Base-by-base conservation (phyloP, 2,797 vertebrate genomes). In the Petrocephalus sullivani region DNA sequence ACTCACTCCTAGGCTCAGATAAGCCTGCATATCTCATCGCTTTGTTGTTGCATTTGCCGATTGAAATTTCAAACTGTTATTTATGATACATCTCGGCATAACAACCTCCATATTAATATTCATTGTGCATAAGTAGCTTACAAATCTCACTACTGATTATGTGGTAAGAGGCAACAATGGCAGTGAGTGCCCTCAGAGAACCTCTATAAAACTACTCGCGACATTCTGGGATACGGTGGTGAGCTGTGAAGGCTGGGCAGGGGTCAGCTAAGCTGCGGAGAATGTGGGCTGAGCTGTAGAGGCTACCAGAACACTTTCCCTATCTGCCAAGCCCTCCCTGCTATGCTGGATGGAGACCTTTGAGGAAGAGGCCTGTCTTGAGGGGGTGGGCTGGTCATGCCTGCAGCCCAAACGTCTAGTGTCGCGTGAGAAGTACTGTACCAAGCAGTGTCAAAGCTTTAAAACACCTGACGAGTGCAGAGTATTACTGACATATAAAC, bases 61-160 rank as follows among this genome's bases (percentile, higher is more conserved):
- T 58, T 56, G 84, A 56, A 56, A 53, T 85, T 85, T 85, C 51
- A 53, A 33, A 85, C 23, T 53, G 37, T 57, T 85, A 85, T 85
- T 85, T 85, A 85, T 85, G 53, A 58, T 58, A 85, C 84, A 28
- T 33, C 53, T 58, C 28, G 14, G 19, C 28, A 41, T 85, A 85
- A 58, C 84, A 85, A 37, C 53, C 53, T 83, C 49, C 54, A 16
- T 53, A 85, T 85, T 56, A 85, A 85, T 57, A 85, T 58, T 58
- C 84, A 85, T 58, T 57, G 84, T 19, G 54, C 53, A 58, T 85
- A 56, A 56, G 54, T 85, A 54, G 81, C 81, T 83, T 49, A 54
- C 46, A 51, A 54, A 83, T 83, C 81, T 83, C 81, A 83, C 51
- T 53, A 49, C 46, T 54, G 46, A 54, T 83, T 83, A 83, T 54